phyloP scores from a whole-genome alignment of 2,113 vertebrate species.

The Paramisgurnus dabryanus region DNA sequence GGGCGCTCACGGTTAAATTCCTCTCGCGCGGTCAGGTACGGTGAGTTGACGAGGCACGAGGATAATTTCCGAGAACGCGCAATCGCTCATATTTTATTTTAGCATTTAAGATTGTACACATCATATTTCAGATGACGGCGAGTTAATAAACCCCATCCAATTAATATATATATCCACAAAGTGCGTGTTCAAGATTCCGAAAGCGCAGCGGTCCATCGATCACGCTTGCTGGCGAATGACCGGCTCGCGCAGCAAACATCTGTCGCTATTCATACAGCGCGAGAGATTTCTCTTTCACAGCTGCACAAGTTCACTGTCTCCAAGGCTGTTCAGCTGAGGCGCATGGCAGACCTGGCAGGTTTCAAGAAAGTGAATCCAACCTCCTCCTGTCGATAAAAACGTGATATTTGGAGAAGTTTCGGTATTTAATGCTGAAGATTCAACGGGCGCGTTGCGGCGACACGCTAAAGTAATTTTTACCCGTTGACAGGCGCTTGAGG shows the following conservation, averaged over 20 bases:
- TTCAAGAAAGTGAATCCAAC: constrained; percentile 39
- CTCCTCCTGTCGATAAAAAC: constrained; percentile 13
- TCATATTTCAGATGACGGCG: not conserved
- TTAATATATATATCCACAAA: constrained; percentile 45
- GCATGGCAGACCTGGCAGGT: constrained; percentile 21
- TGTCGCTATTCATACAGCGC: constrained; percentile 13
- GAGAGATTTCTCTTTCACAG: constrained; percentile 10
- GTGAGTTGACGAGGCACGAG: constrained; percentile 56
- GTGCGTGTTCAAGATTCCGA: constrained; percentile 34
- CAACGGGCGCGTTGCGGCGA: constrained; percentile 57
- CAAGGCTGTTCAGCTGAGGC: constrained; percentile 18
- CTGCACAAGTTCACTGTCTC: constrained; percentile 19
- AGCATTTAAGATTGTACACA: not conserved
- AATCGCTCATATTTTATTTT: not conserved
- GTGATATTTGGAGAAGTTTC: constrained; percentile 12
- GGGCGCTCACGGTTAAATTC: constrained; percentile 47
- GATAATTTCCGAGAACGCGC: constrained; percentile 10
- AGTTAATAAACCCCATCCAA: not conserved
- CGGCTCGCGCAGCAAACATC: constrained; percentile 39
- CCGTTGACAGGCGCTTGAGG: constrained; percentile 66
- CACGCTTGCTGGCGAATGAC: constrained; percentile 31
- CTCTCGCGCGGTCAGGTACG: constrained; percentile 64
- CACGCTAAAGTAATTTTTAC: constrained; percentile 72
- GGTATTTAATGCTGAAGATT: not conserved
- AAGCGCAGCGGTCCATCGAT: constrained; percentile 47